Evolutionary conservation across 2,888 invertebrate genomes (phyloP).

Genomic region (Deilephila porcellus): DNA sequence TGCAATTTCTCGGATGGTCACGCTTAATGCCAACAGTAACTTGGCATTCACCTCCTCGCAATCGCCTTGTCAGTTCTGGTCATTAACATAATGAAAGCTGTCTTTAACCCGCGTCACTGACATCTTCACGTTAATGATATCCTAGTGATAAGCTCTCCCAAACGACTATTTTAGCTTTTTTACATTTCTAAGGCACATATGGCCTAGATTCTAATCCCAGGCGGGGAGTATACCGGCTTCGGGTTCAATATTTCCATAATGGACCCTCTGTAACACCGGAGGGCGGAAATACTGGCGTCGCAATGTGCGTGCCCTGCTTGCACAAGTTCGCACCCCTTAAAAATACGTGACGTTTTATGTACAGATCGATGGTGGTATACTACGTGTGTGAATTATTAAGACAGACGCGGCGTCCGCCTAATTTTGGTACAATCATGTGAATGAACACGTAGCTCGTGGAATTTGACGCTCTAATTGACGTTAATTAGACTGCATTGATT

Average conservation of each 20-base stretch:
- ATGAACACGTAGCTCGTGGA: slow-evolving; percentile 14
- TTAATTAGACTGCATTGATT: slow-evolving; percentile 56
- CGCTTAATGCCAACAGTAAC: background rate
- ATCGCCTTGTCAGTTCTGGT: background rate
- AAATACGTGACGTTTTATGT: background rate
- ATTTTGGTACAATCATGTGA: slow-evolving; percentile 25
- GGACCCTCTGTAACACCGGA: no score
- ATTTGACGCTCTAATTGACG: slow-evolving; percentile 50
- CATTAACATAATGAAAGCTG: no score
- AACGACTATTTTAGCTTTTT: no score
- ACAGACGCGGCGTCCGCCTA: background rate
- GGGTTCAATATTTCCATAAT: no score
- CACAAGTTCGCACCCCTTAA: background rate
- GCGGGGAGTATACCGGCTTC: no score
- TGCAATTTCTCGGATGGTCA: background rate
- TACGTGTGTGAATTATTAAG: slow-evolving; percentile 20
- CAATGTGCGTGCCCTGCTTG: no score
- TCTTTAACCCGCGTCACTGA: no score
- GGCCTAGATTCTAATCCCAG: no score
- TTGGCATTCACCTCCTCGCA: background rate
- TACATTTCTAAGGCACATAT: no score
- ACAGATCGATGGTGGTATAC: background rate
- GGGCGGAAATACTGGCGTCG: background rate
- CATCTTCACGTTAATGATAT: no score
- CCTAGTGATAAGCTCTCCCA: no score